A percentile compares a stretch with the other conserved stretches of the same genome.
Evolutionary conservation across 2,888 invertebrate species (phyloP).

Genomic region (Agrotis ipsilon): DNA sequence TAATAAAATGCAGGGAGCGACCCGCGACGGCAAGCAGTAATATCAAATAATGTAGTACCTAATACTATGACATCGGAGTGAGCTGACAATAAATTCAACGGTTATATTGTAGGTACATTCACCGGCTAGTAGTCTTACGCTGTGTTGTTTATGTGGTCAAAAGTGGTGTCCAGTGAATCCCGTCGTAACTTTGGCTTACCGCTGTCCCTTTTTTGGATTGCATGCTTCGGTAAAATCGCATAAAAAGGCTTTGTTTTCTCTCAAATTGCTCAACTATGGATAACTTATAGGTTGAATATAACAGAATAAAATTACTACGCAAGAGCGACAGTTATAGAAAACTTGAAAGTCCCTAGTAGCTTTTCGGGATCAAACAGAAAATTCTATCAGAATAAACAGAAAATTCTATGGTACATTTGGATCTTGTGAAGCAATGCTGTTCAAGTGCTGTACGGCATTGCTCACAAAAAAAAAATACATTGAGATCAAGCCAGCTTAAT

Average conservation of each 20-base stretch:
- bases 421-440: too few relatives aligned
- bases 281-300: too few relatives aligned
- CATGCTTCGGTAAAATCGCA: conserved; percentile 11
- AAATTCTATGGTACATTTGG: too few relatives aligned
- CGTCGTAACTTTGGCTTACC: conserved; percentile 34
- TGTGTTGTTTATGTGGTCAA: conserved; percentile 52
- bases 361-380: too few relatives aligned
- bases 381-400: too few relatives aligned
- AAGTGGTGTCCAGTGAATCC: conserved; percentile 28
- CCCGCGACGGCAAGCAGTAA: conserved; percentile 67
- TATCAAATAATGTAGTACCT: conserved; percentile 69
- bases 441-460: too few relatives aligned
- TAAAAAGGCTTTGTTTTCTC: neutral
- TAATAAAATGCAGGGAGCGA: conserved; percentile 74
- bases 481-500: too few relatives aligned
- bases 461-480: too few relatives aligned
- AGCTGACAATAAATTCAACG: conserved; percentile 65
- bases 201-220: conserved; percentile 14
- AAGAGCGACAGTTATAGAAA: too few relatives aligned
- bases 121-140: conserved; percentile 27
- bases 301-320: too few relatives aligned
- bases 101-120: conserved; percentile 63
- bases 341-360: too few relatives aligned
- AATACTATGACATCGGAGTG: conserved; percentile 61
- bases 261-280: neutral